phyloP scores from a whole-genome alignment of 2,888 invertebrate genomes.

The Leuctra nigra region DNA sequence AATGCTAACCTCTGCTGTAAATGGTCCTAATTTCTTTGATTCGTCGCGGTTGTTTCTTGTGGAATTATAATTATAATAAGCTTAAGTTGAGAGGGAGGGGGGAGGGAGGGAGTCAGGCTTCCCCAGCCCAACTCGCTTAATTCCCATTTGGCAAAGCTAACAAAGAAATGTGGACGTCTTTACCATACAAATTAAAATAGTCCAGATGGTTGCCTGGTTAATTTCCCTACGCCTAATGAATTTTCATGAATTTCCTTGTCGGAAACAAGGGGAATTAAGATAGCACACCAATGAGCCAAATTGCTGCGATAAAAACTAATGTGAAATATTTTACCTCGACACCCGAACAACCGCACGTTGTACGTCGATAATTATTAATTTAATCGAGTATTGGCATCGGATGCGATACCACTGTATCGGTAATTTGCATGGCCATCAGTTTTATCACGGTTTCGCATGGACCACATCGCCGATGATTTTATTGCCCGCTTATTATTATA shows the following conservation, averaged over 20 bases:
- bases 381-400: no score
- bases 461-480: no score
- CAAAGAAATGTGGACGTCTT: constrained; percentile 22
- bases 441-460: no score
- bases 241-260: constrained; percentile 25
- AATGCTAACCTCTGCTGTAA: constrained; percentile 6
- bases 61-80: constrained; percentile 17
- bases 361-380: neutral
- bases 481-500: no score
- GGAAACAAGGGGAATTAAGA: constrained; percentile 6
- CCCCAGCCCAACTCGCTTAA: neutral
- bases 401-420: no score
- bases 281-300: constrained; percentile 16
- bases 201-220: constrained; percentile 26
- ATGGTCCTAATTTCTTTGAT: constrained; percentile 18
- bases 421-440: no score
- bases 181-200: constrained; percentile 27
- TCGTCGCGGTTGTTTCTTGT: constrained; percentile 20
- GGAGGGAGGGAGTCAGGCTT: neutral
- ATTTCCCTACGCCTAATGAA: constrained; percentile 24
- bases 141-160: constrained; percentile 16
- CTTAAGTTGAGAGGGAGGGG: constrained; percentile 5
- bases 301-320: constrained; percentile 18
- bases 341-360: no score
- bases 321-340: no score